A percentile compares a stretch with the other conserved stretches of the same genome.
phyloP scores from a whole-genome alignment of 2,113 vertebrate species.

The Pundamilia nyererei region DNA sequence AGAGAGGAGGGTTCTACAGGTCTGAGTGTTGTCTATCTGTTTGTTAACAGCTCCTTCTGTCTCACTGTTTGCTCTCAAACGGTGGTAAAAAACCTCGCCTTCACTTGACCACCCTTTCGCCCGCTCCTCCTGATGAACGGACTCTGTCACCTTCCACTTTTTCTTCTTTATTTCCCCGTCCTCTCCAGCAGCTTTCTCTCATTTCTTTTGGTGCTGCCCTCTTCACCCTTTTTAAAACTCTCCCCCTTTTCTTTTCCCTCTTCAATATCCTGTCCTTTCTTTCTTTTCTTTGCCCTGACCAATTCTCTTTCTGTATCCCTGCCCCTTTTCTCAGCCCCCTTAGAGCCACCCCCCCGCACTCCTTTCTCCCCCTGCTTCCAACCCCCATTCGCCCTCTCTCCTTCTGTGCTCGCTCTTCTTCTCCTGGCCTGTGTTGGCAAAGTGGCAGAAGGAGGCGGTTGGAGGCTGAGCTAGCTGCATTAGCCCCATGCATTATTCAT shows the following conservation, averaged over 20 bases:
- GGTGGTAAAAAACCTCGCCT: constrained; percentile 9
- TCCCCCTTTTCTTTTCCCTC: constrained; percentile 8
- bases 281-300: constrained; percentile 45
- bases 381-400: constrained; percentile 24
- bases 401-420: constrained; percentile 1
- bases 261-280: constrained; percentile 62
- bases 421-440: constrained; percentile 40
- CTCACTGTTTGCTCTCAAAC: constrained; percentile 2
- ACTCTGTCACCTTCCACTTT: constrained; percentile 6
- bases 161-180: constrained; percentile 11
- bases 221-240: constrained; percentile 53
- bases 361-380: background rate
- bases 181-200: constrained; percentile 20
- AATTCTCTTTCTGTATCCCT: constrained; percentile 36
- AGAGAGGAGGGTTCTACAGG: background rate
- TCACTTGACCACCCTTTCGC: background rate
- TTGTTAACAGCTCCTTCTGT: background rate
- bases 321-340: constrained; percentile 49
- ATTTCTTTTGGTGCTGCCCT: constrained; percentile 39
- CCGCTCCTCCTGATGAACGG: background rate
- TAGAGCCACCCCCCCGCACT: background rate
- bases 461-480: constrained; percentile 61
- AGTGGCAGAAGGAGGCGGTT: constrained; percentile 39
- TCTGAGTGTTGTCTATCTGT: background rate
- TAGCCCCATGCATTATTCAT: constrained; percentile 75